Evolutionary conservation across 2,113 vertebrate genomes (phyloP), one percentile per base, ranked within the genome.

Genomic region (Hippocampus abdominalis): DNA sequence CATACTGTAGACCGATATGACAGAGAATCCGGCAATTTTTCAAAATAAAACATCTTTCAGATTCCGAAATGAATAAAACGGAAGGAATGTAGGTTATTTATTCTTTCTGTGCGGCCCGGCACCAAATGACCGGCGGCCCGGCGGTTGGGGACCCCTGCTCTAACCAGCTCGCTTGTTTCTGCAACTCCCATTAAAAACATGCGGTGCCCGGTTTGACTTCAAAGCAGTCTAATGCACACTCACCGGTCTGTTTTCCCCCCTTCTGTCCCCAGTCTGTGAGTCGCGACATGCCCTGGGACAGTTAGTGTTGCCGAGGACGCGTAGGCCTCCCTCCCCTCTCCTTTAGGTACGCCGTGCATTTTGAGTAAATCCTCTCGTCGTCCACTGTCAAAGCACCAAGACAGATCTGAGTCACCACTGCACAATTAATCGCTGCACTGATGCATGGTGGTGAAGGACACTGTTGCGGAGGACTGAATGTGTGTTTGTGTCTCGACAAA

Each of bases 201-300:
- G 73, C 84, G 74, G 73, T 79, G 25, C 49, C 71, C 39, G 64
- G 67, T 12, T 32, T 54, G 73, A 80, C 57, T 21, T 7, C 36
- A 4, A 60, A 53, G 75, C 40, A 54, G 65, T 87, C 85, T 92
- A 89, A 91, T 88, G 81, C 88, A 82, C 86, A 83, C 78, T 75
- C 82, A 72, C 77, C 27, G 83, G 83, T 86, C 77, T 87, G 71
- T 86, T 67, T 81, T 71, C 56, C 87, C 56, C 87, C 86, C 84
- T 87, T 91, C 70, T 90, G 83, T 90, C 86, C 81, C 87, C 91
- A 93, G 92, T 92, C 88, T 90, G 91, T 90, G 91, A 91, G 61
- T 90, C 91, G 88, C 59, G 91, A 92, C 86, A 88, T 90, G 89
- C 87, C 91, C 81, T 92, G 91, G 88, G 92, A 93, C 91, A 92